Evolutionary conservation across 1,140 invertebrate species (phyloP), one percentile per base, ranked within the genome.

Genomic region (Daktulosphaira vitifoliae): DNA sequence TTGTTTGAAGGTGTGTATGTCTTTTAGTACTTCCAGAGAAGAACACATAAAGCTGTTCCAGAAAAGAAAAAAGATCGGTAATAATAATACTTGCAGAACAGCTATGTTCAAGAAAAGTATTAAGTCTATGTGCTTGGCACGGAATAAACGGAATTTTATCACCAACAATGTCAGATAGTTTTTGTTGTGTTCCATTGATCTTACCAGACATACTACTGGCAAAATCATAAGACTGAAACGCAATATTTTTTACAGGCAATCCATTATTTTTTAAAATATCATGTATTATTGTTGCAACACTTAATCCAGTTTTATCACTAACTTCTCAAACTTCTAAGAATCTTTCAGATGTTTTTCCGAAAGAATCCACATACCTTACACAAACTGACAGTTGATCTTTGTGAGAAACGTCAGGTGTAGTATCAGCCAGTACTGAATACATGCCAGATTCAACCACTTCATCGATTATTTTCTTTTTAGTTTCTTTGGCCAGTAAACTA

Each of bases 81-180:
- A 53, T 37, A 38, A 53, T 53, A 11, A 11, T 22, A 1, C 33
- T 53, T 20, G 33, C 51, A 53, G 20, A 29, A 23, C 52, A 39
- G n/a, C 52, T 15, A 38, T 51, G 37, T 25, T 65, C 64, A 52
- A 51, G 25, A 33, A 49, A 48, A 4, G 62, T 65, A 39, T 65
- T 65, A n/a, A 49, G 13, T 8, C 33, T 26, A 52, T 65, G 64
- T 8, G 49, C 37, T 18, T 52, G 48, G 26, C 26, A 65, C 23
- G 46, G 49, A n/a, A 38, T 65, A 25, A 25, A 65, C 13, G 29
- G 37, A 23, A 65, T 39, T 23, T 51, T 42, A 37, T 38, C 11
- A 39, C 64, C 64, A 29, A 65, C 33, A 5, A 50, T 42, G 20
- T 65, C 26, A 42, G 33, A 51, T 38, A 23, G 23, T 18, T 22